A percentile compares a stretch with the other conserved stretches of the same genome.
Evolutionary conservation across 2,113 vertebrate genomes (phyloP).

Genomic region (Clarias macrocephalus): DNA sequence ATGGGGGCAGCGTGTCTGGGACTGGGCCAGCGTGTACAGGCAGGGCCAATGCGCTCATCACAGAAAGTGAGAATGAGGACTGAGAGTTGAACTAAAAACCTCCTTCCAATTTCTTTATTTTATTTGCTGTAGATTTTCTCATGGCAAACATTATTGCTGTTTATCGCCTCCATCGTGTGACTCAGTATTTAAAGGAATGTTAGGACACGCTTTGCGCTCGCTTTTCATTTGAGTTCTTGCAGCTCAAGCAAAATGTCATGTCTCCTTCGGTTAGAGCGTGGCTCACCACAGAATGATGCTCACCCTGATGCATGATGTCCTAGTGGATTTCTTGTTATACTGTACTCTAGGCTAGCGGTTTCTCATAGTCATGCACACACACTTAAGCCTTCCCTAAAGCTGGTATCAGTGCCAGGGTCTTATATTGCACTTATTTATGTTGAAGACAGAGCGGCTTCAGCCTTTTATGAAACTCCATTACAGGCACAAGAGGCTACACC

Average conservation of each 20-base stretch:
- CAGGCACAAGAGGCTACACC: neutral
- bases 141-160: neutral
- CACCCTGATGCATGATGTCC: neutral
- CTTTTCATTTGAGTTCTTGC: neutral
- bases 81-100: neutral
- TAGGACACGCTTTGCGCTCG: conserved; percentile 4
- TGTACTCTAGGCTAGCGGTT: too few species aligned
- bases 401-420: neutral
- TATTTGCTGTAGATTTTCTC: neutral
- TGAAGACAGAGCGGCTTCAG: neutral
- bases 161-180: neutral
- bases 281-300: neutral
- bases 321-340: neutral
- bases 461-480: neutral
- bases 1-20: conserved; percentile 2
- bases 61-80: neutral
- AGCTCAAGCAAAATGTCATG: conserved; percentile 16
- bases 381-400: neutral
- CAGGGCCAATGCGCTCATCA: neutral
- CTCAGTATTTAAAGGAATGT: neutral
- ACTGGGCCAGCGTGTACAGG: conserved; percentile 19
- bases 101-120: neutral
- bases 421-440: neutral
- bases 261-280: neutral
- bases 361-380: neutral